Conservation (phyloP, 2,888 invertebrate species). For the Gari tellinella region DNA sequence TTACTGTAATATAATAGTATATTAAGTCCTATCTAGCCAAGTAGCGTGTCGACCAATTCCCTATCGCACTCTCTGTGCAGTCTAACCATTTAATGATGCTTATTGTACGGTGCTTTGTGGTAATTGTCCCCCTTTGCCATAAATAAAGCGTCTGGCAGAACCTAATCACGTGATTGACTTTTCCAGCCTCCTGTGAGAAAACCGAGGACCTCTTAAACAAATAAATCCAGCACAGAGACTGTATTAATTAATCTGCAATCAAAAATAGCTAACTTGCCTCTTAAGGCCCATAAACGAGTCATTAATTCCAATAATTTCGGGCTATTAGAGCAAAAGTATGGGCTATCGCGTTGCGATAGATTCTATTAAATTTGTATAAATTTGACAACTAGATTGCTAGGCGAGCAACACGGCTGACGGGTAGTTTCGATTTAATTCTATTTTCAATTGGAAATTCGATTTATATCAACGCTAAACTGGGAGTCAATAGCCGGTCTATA, state of each 20-base stretch:
- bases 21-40: too few species aligned
- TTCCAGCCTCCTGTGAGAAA: too few species aligned
- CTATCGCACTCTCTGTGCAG: too few species aligned
- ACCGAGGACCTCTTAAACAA: slow-evolving; percentile 2
- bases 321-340: slow-evolving; percentile 58
- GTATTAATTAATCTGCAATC: slow-evolving; percentile 58
- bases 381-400: slow-evolving; percentile 57
- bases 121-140: too few species aligned
- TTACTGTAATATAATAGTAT: too few species aligned
- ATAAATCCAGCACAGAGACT: slow-evolving; percentile 41
- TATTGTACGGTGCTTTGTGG: too few species aligned
- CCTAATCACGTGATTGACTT: too few species aligned
- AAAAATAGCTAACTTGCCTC: slow-evolving; percentile 42
- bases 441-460: slow-evolving; percentile 41
- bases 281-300: slow-evolving; percentile 54
- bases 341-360: slow-evolving; percentile 50
- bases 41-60: too few species aligned
- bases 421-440: slow-evolving; percentile 8
- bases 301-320: slow-evolving; percentile 58
- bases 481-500: slow-evolving; percentile 21
- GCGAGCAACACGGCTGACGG: too few species aligned
- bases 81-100: too few species aligned
- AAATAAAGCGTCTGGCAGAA: too few species aligned
- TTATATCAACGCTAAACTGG: slow-evolving; percentile 24
- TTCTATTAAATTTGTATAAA: slow-evolving; percentile 64